These are phyloP conservation scores for Cryptoleucopteryx plumbea DNA, from an alignment of 2,113 vertebrate genomes.

Conservation along the genomic window DNA sequence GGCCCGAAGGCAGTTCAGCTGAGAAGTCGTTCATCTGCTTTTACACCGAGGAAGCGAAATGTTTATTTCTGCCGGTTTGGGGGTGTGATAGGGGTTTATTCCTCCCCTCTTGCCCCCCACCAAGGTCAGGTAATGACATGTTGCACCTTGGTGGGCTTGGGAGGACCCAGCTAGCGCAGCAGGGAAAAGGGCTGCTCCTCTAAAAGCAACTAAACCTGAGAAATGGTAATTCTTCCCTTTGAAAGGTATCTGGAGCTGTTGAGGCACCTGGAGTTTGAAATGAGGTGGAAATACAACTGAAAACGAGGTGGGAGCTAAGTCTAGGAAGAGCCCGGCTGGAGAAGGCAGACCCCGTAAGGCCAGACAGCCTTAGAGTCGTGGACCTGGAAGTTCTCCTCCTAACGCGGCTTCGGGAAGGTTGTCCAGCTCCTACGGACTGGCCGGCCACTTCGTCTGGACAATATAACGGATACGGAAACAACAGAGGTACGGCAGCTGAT, in stretches of 20 bases:
- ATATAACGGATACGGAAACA: rapidly evolving
- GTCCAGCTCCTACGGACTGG: rapidly evolving
- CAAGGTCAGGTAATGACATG: too few species aligned
- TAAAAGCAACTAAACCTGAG: background rate
- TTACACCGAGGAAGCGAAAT: background rate
- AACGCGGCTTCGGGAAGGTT: rapidly evolving
- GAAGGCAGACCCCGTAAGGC: rapidly evolving
- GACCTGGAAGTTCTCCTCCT: background rate
- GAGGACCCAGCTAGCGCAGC: background rate
- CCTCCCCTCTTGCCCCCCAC: too few species aligned
- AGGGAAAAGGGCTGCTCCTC: background rate
- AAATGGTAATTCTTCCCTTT: background rate
- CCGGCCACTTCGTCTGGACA: rapidly evolving
- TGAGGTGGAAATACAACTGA: background rate
- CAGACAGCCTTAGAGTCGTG: rapidly evolving
- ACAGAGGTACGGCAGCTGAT: too few species aligned
- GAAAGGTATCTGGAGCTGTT: background rate
- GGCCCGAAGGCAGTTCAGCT: too few species aligned
- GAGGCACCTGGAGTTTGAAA: background rate
- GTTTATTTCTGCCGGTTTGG: background rate
- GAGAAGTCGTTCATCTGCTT: too few species aligned
- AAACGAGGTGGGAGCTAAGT: background rate
- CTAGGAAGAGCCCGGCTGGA: too few species aligned
- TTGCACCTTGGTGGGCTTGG: too few species aligned
- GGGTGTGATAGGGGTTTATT: too few species aligned